Percentiles rank a stretch among this genome's conserved stretches.
phyloP scores from a whole-genome alignment of 2,113 vertebrate genomes.

The Megaceryle torquata region DNA sequence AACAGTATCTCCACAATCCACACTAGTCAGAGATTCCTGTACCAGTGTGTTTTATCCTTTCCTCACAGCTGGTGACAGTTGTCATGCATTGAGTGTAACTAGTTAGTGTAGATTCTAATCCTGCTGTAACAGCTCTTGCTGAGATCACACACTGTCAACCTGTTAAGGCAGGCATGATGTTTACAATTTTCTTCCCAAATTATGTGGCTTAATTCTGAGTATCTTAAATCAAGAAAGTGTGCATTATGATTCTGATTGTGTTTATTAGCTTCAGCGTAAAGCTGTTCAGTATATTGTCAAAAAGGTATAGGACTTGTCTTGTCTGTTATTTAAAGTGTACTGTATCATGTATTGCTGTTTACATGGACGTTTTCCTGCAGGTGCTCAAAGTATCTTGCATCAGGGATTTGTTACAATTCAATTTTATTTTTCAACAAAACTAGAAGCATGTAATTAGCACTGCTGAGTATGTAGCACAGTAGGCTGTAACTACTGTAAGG shows the following conservation, averaged over 20 bases:
- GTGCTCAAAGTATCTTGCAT: slow-evolving; percentile 73
- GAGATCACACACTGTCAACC: slow-evolving; percentile 35
- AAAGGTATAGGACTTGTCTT: slow-evolving; percentile 46
- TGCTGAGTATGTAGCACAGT: slow-evolving; percentile 33
- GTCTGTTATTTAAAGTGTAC: slow-evolving; percentile 73
- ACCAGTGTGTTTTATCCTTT: background rate
- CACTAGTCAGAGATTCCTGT: background rate
- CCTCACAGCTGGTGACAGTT: background rate
- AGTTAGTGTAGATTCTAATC: background rate
- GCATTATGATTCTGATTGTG: slow-evolving; percentile 51
- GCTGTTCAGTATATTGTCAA: slow-evolving; percentile 50
- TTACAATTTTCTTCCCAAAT: slow-evolving; percentile 37
- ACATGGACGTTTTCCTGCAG: slow-evolving; percentile 69
- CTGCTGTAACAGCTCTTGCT: background rate
- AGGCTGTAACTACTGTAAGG: slow-evolving; percentile 38
- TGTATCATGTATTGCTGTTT: slow-evolving; percentile 74
- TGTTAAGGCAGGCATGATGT: slow-evolving; percentile 46
- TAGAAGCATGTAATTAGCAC: slow-evolving; percentile 56
- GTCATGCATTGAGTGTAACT: background rate
- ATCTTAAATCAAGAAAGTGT: slow-evolving; percentile 52
- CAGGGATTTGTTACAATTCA: slow-evolving; percentile 75
- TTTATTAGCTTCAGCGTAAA: slow-evolving; percentile 55
- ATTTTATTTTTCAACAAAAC: slow-evolving; percentile 66
- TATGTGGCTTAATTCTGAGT: slow-evolving; percentile 38
- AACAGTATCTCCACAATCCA: slow-evolving; percentile 13